phyloP scores from a whole-genome alignment of 2,797 vertebrate species.

The Paedocypris micromegethes region DNA sequence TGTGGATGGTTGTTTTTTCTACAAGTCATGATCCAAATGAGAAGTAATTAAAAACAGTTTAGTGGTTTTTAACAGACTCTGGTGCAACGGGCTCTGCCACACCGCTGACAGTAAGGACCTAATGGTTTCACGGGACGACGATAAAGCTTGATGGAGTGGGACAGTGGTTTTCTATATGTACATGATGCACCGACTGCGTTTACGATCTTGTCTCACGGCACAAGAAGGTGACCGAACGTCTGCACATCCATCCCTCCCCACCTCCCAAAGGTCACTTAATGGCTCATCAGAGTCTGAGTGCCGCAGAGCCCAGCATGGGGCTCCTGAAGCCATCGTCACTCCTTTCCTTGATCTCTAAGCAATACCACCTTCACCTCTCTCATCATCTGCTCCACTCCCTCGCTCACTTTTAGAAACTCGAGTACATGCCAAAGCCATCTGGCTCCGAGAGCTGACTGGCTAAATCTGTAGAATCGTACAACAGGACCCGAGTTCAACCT shows the following conservation, averaged over 20 bases:
- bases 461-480: constrained; percentile 17
- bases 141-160: constrained; percentile 6
- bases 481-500: constrained; percentile 21
- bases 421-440: constrained; percentile 22
- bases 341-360: constrained; percentile 58
- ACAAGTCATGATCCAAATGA: constrained; percentile 11
- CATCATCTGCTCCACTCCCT: constrained; percentile 9
- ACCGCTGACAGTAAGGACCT: not conserved
- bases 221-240: constrained; percentile 65
- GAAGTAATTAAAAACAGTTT: not conserved
- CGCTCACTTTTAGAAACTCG: constrained; percentile 36
- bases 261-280: constrained; percentile 61
- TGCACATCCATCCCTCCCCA: constrained; percentile 42
- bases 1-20: not conserved
- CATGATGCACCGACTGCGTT: constrained; percentile 2
- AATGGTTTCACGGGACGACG: not conserved
- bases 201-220: constrained; percentile 57
- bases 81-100: constrained; percentile 1
- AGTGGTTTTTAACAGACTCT: not conserved
- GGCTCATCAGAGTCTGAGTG: constrained; percentile 37
- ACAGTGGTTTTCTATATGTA: constrained; percentile 14
- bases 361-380: constrained; percentile 47
- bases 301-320: constrained; percentile 32
- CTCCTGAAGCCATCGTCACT: constrained; percentile 17
- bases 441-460: constrained; percentile 30